Percentiles rank a stretch among this genome's conserved stretches.
phyloP scores from a whole-genome alignment of 1,140 invertebrate species.

The Temnothorax nylanderi region DNA sequence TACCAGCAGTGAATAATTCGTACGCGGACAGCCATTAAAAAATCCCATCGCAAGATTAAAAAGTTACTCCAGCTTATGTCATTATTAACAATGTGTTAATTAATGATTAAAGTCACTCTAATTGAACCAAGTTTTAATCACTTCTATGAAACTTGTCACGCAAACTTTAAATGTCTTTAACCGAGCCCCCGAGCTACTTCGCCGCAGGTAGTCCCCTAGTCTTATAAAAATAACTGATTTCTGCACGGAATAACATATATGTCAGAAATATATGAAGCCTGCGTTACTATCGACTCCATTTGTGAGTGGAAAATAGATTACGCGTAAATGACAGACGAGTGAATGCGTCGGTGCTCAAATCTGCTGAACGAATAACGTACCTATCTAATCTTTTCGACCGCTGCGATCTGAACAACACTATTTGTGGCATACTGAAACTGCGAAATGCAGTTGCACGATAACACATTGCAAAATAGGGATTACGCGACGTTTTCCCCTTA shows the following conservation, averaged over 20 bases:
- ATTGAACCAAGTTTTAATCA: slow-evolving; percentile 62
- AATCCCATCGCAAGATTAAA: slow-evolving; percentile 46
- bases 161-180: slow-evolving; percentile 57
- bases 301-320: background rate
- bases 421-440: background rate
- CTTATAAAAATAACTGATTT: slow-evolving; percentile 37
- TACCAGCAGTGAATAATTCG: slow-evolving; percentile 19
- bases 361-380: background rate
- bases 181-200: background rate
- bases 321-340: background rate
- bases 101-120: slow-evolving; percentile 59
- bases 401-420: slow-evolving; percentile 2
- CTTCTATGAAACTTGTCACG: slow-evolving; percentile 47
- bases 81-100: slow-evolving; percentile 63
- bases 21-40: background rate
- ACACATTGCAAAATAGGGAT: slow-evolving; percentile 37
- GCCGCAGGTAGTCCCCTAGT: background rate
- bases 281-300: background rate
- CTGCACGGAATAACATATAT: background rate
- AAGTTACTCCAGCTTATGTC: slow-evolving; percentile 36
- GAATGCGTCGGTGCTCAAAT: background rate
- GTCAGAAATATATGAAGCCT: background rate
- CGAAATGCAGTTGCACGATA: slow-evolving; percentile 1
- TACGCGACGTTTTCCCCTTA: slow-evolving; percentile 46
- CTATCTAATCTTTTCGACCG: background rate